phyloP scores from a whole-genome alignment of 1,140 invertebrate genomes.

The Onthophagus taurus region DNA sequence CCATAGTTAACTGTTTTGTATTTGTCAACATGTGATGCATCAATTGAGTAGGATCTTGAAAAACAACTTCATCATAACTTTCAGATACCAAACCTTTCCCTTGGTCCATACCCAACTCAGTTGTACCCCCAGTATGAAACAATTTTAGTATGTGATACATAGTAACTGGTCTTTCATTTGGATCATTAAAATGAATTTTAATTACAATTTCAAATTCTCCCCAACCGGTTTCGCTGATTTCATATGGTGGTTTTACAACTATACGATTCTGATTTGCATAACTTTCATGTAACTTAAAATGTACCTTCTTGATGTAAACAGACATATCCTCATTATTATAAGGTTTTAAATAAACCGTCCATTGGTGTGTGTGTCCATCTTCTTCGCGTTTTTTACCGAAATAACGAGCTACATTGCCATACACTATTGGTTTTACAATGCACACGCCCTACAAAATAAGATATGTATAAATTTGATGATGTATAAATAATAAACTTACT shows the following conservation, averaged over 20 bases:
- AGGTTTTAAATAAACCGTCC: constrained; percentile 97
- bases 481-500: constrained; percentile 38
- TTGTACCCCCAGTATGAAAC: constrained; percentile 67
- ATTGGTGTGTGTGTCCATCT: constrained; percentile 98
- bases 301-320: constrained; percentile 89
- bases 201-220: constrained; percentile 99
- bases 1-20: constrained; percentile 63
- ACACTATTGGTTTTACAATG: constrained; percentile 93
- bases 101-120: constrained; percentile 49
- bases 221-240: constrained; percentile 98
- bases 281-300: constrained; percentile 96
- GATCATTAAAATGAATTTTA: constrained; percentile 96
- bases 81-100: constrained; percentile 84
- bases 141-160: constrained; percentile 93
- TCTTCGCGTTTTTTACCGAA: constrained; percentile 97
- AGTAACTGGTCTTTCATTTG: constrained; percentile 90
- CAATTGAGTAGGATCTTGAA: constrained; percentile 87
- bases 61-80: constrained; percentile 95
- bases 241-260: constrained; percentile 90
- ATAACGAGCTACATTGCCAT: constrained; percentile 90
- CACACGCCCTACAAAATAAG: constrained; percentile 61
- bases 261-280: constrained; percentile 92
- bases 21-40: constrained; percentile 84
- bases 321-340: constrained; percentile 93
- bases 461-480: constrained; percentile 13